A percentile compares a stretch with the other conserved stretches of the same genome.
These are phyloP conservation scores for Beroe ovata DNA, from an alignment of 37 sponge, comb jelly and placozoan species.

Conservation along the genomic window DNA sequence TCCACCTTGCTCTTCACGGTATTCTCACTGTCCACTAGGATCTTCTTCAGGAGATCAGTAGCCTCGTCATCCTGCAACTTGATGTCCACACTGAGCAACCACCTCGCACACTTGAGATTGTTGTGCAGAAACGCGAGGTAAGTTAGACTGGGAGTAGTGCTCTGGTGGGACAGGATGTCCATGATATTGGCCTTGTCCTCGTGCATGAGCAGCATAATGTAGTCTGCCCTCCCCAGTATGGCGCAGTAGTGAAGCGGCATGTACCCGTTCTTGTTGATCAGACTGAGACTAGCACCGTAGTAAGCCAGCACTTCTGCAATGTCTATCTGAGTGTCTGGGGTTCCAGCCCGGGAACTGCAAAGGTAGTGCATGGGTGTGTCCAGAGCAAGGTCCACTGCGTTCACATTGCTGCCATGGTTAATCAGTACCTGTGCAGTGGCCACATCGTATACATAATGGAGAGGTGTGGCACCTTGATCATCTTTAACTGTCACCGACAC, in stretches of 20 bases:
- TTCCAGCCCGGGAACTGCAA: slow-evolving; percentile 41
- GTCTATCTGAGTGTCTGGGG: slow-evolving; percentile 52
- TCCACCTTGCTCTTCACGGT: slow-evolving; percentile 27
- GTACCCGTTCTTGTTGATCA: slow-evolving; percentile 44
- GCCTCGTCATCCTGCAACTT: slow-evolving; percentile 38
- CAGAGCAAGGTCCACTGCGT: slow-evolving; percentile 3
- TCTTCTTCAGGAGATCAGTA: slow-evolving; percentile 11
- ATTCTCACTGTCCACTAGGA: not conserved
- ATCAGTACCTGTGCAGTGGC: slow-evolving; percentile 15
- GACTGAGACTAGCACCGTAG: slow-evolving; percentile 55
- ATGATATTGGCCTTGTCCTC: slow-evolving; percentile 11
- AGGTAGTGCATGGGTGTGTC: slow-evolving; percentile 40
- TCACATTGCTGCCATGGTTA: slow-evolving; percentile 6
- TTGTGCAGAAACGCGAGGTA: slow-evolving; percentile 55
- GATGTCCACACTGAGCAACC: slow-evolving; percentile 50
- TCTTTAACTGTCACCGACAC: slow-evolving; percentile 32
- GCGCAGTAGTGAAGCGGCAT: slow-evolving; percentile 67
- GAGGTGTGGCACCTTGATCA: slow-evolving; percentile 37
- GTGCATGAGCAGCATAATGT: slow-evolving; percentile 66
- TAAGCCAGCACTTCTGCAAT: slow-evolving; percentile 46
- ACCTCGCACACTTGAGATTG: slow-evolving; percentile 28
- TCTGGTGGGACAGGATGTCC: slow-evolving; percentile 14
- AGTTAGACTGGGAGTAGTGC: slow-evolving; percentile 21
- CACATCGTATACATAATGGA: slow-evolving; percentile 44
- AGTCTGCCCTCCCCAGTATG: slow-evolving; percentile 39